Conservation (phyloP, 2,113 vertebrate species). For the Bos javanicus region DNA sequence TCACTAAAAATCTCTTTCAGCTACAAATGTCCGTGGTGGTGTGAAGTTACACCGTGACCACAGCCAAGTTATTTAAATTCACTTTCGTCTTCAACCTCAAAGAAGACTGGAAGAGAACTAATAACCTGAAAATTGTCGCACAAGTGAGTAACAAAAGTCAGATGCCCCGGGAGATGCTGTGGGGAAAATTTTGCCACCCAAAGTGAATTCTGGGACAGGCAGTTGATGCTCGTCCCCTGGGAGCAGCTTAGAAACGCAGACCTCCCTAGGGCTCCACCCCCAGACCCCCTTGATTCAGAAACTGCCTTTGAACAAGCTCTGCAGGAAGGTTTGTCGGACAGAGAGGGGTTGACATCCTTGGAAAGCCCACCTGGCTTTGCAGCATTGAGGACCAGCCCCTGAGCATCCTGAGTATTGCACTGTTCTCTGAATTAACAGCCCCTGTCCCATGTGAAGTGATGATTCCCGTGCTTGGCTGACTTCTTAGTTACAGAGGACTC, state of each 20-base stretch:
- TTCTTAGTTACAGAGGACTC: neutral
- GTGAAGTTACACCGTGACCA: rapidly evolving
- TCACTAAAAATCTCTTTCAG: neutral
- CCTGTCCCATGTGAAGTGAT: neutral
- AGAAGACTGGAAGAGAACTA: neutral
- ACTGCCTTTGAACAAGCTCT: neutral
- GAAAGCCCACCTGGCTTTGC: neutral
- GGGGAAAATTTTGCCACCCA: neutral
- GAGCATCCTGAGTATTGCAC: neutral
- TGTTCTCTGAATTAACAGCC: neutral
- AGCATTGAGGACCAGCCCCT: neutral
- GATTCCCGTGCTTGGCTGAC: neutral
- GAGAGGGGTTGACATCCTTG: neutral
- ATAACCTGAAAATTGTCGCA: rapidly evolving
- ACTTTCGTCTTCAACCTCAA: no score
- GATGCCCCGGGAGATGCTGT: rapidly evolving
- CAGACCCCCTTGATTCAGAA: neutral
- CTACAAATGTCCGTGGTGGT: neutral
- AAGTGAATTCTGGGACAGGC: neutral
- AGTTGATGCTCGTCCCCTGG: neutral
- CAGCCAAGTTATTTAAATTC: neutral
- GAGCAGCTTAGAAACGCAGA: rapidly evolving
- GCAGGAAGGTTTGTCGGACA: neutral
- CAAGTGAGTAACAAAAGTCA: neutral
- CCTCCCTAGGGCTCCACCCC: neutral